These are phyloP conservation scores for Sminthurinus signatus DNA, from an alignment of 1,140 invertebrate species.

Conservation along the genomic window DNA sequence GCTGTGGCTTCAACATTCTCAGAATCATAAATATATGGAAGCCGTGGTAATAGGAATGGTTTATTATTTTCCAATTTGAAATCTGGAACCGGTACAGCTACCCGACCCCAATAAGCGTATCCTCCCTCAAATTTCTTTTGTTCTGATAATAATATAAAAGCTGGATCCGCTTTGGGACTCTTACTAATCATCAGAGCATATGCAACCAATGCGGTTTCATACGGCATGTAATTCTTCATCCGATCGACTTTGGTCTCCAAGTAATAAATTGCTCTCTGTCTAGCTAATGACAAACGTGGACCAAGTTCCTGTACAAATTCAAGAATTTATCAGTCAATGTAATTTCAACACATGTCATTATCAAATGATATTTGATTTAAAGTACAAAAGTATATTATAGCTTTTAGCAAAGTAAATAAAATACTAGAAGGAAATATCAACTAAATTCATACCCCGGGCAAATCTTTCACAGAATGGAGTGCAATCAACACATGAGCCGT, in stretches of 20 bases:
- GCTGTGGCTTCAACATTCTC: conserved; percentile 88
- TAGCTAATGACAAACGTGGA: conserved; percentile 31
- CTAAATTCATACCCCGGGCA: conserved; percentile 60
- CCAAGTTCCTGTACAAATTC: conserved; percentile 25
- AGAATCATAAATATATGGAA: conserved; percentile 80
- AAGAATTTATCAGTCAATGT: too few species aligned
- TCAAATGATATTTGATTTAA: neutral
- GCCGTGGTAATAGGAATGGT: conserved; percentile 75
- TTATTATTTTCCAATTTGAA: conserved; percentile 84
- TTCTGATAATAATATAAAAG: conserved; percentile 64
- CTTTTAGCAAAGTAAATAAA: too few species aligned
- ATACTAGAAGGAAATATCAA: too few species aligned
- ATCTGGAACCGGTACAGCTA: conserved; percentile 65
- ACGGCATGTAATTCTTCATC: conserved; percentile 62
- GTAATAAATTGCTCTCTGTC: conserved; percentile 62
- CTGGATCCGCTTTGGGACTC: conserved; percentile 69
- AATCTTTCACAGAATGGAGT: conserved; percentile 70
- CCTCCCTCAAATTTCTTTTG: conserved; percentile 60
- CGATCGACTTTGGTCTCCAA: conserved; percentile 77
- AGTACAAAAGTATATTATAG: too few species aligned
- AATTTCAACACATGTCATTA: too few species aligned
- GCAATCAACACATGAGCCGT: conserved; percentile 85
- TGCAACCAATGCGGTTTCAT: conserved; percentile 77
- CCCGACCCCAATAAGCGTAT: conserved; percentile 77
- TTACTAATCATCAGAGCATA: conserved; percentile 76